These are phyloP conservation scores for Cynopterus sphinx DNA, from an alignment of 2,797 vertebrate genomes.

Conservation along the genomic window DNA sequence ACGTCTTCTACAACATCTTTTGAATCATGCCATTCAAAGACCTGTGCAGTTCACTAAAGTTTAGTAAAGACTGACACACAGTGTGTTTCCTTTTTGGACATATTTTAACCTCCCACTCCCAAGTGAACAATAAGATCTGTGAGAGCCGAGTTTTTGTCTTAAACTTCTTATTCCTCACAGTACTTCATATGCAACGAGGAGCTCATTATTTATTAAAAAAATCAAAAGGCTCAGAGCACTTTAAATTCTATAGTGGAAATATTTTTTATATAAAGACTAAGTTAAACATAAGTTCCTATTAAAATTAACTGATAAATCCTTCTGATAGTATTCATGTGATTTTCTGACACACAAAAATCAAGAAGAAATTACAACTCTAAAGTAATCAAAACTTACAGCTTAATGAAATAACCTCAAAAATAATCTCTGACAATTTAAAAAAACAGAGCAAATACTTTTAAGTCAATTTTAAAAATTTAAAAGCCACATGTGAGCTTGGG, in stretches of 20 bases:
- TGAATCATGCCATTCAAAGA: background rate
- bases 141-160: background rate
- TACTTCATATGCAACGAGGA: background rate
- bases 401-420: background rate
- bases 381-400: background rate
- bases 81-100: background rate
- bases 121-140: background rate
- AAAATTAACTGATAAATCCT: background rate
- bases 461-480: background rate
- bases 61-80: background rate
- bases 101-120: background rate
- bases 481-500: background rate
- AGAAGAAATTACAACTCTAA: background rate
- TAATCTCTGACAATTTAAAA: background rate
- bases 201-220: background rate
- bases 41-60: background rate
- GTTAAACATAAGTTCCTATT: background rate
- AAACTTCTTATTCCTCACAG: background rate
- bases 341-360: constrained; percentile 43
- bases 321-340: background rate
- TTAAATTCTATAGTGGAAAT: constrained; percentile 27
- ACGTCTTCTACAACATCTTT: background rate
- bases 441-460: background rate
- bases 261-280: background rate
- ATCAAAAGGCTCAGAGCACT: background rate